Evolutionary conservation across 2,888 invertebrate species (phyloP), one percentile per base, ranked within the genome.

Genomic region (Tenthredo distinguenda): DNA sequence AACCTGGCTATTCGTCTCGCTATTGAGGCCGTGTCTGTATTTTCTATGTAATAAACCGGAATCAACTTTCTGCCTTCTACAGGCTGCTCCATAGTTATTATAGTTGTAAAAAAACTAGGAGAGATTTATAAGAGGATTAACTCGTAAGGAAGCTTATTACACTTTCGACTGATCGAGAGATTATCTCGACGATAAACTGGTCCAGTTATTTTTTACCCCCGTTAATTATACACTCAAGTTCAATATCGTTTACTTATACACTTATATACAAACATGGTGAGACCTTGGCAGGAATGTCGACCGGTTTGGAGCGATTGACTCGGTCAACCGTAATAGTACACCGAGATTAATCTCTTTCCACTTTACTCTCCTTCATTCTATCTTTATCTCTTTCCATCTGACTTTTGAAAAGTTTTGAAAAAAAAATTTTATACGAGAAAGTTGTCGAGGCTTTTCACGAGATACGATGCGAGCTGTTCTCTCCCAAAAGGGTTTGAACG

Each of bases 241-340:
- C 81, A 81, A 81, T 81, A 81, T 40, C 81, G 81, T 81, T 81
- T 43, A 62, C 62, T 40, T 18, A 34, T 26, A 68, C 34, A 18
- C 85, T 82, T 82, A 71, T 83, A 50, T 58, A 74, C 68, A 62
- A 72, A 86, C 84, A 87, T 84, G 77, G 86, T 40, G 37, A 84
- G 85, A 87, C 88, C 88, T 88, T 88, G 88, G 81, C 81, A 85
- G 85, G 88, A 88, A 87, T 87, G 87, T 88, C 86, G 86, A 85
- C 88, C 85, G 87, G 88, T 87, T 88, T 86, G 55, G 84, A 79
- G 62, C 83, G 87, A 84, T 85, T 86, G 21, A 86, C 85, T 84
- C 87, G 86, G 84, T 85, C 84, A 81, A 81, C 71, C 10, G 72
- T 40, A 21, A 62, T 31, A 82, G 65, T 37, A 50, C 55, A 72